phyloP scores from a whole-genome alignment of 2,888 invertebrate species.

The Ichneumoninae sp. region DNA sequence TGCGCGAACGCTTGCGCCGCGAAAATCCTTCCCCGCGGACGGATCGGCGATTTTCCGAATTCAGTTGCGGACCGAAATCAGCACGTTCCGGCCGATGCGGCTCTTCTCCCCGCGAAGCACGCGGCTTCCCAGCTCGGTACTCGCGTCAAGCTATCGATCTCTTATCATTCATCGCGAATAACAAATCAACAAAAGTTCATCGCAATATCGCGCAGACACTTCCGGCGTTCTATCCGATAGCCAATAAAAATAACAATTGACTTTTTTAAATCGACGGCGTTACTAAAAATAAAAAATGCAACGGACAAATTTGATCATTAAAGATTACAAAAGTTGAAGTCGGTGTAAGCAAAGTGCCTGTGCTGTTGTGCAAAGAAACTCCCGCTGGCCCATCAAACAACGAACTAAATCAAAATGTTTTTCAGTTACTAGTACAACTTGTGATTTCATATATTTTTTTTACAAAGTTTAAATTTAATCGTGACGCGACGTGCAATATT shows the following conservation, averaged over 20 bases:
- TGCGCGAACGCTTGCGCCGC: conserved; percentile 71
- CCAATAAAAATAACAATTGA: background rate
- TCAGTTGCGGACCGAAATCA: conserved; percentile 74
- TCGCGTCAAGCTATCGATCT: background rate
- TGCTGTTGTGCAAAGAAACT: background rate
- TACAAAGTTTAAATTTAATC: no score
- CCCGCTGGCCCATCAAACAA: background rate
- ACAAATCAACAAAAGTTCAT: no score
- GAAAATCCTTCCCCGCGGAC: conserved; percentile 65
- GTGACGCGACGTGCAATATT: background rate
- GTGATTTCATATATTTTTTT: no score
- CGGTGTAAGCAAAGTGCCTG: background rate
- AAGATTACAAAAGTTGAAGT: background rate
- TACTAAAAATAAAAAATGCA: background rate
- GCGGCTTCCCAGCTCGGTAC: background rate
- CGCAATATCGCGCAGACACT: background rate
- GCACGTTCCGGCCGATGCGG: conserved; percentile 58
- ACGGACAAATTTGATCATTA: background rate
- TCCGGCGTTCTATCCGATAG: no score
- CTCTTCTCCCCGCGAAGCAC: background rate
- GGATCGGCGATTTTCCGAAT: conserved; percentile 63
- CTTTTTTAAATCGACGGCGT: background rate
- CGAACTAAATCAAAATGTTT: no score
- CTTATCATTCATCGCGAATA: background rate
- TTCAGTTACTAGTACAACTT: no score